phyloP scores from a whole-genome alignment of 2,888 invertebrate genomes.

The Morpho deidamia region DNA sequence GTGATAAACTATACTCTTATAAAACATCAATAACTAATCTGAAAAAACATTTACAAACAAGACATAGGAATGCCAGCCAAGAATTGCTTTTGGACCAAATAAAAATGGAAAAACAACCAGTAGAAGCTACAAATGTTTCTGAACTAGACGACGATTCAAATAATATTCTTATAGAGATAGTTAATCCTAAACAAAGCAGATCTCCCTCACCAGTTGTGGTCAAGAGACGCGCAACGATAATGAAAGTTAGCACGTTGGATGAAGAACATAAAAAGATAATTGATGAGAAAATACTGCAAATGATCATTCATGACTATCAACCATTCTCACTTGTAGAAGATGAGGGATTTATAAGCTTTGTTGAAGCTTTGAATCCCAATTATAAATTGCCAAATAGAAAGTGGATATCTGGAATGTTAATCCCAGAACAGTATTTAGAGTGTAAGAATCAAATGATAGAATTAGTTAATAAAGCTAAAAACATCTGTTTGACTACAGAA shows the following conservation, averaged over 20 bases:
- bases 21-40: background rate
- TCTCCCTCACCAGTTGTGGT: background rate
- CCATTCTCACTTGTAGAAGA: conserved; percentile 11
- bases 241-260: background rate
- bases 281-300: conserved; percentile 2
- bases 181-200: background rate
- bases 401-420: conserved; percentile 4
- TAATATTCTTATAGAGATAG: background rate
- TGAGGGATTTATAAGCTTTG: conserved; percentile 7
- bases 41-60: background rate
- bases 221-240: background rate
- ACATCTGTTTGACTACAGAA: conserved; percentile 6
- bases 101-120: background rate
- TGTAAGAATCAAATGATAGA: conserved; percentile 3
- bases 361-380: conserved; percentile 9
- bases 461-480: conserved; percentile 1
- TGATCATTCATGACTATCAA: conserved; percentile 7
- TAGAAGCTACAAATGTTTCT: background rate
- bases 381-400: conserved; percentile 10
- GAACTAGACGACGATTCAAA: background rate
- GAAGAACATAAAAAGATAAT: background rate
- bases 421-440: conserved; percentile 6
- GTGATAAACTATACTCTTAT: background rate
- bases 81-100: background rate
- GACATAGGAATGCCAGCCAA: background rate